Conservation (phyloP, 2,797 vertebrate genomes). For the Chelmon rostratus region DNA sequence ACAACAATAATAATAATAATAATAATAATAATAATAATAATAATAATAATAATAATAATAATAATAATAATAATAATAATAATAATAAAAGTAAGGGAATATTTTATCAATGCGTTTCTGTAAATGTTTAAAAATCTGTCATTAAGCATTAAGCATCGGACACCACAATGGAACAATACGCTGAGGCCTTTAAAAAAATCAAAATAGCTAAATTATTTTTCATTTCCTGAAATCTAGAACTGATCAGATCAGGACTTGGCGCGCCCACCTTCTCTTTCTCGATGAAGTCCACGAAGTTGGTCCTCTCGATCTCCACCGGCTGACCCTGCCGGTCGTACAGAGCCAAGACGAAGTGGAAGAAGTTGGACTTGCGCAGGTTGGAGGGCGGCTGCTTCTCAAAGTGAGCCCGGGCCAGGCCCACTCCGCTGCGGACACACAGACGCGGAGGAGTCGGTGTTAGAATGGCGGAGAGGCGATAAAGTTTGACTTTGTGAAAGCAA, state of each 20-base stretch:
- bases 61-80: constrained; percentile 17
- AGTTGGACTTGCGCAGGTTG: constrained; percentile 99
- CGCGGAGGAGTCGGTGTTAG: constrained; percentile 52
- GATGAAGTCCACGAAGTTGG: constrained; percentile 97
- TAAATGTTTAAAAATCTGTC: constrained; percentile 5
- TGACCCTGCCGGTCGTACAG: constrained; percentile 98
- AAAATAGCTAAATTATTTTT: not conserved
- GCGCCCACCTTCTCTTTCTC: constrained; percentile 97
- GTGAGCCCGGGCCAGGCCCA: constrained; percentile 98
- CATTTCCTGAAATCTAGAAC: not conserved
- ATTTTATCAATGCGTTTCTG: not conserved
- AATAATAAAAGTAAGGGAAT: constrained; percentile 13
- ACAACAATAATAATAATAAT: constrained; percentile 14
- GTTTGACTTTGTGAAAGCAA: constrained; percentile 2
- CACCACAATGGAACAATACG: not conserved
- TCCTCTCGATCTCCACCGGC: constrained; percentile 99
- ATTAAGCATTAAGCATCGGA: not conserved
- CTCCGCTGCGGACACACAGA: constrained; percentile 92
- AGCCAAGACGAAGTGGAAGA: constrained; percentile 99
- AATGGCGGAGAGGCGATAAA: not conserved
- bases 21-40: constrained; percentile 27
- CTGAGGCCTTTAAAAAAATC: constrained; percentile 42
- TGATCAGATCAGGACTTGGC: constrained; percentile 12
- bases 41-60: constrained; percentile 19
- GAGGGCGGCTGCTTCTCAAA: constrained; percentile 99